A percentile compares a stretch with the other conserved stretches of the same genome.
Evolutionary conservation across 2,797 vertebrate genomes (phyloP).

Genomic region (Semaprochilodus insignis): DNA sequence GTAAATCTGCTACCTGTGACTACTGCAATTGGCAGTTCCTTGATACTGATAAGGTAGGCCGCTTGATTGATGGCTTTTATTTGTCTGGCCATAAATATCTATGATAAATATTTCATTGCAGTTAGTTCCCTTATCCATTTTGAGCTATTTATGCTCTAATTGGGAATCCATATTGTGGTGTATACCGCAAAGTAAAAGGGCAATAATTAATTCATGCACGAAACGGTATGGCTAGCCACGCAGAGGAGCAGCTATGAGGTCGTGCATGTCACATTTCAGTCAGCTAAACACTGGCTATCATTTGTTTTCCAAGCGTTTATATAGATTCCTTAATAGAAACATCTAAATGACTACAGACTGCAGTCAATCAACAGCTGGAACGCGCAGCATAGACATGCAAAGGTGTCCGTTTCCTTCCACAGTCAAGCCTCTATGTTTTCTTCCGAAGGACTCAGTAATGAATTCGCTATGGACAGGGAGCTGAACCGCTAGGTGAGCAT

Average conservation of each 20-base stretch:
- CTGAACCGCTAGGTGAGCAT: neutral
- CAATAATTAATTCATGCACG: constrained; percentile 80
- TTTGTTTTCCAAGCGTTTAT: neutral
- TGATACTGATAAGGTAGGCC: neutral
- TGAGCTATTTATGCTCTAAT: constrained; percentile 72
- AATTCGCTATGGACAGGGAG: neutral
- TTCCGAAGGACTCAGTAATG: neutral
- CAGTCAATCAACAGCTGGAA: neutral
- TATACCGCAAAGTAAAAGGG: constrained; percentile 75
- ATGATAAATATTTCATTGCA: constrained; percentile 76
- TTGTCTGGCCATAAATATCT: constrained; percentile 61
- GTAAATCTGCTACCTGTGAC: no score
- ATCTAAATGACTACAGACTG: neutral
- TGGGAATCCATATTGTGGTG: constrained; percentile 64
- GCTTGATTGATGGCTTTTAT: constrained; percentile 65
- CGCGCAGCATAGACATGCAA: neutral
- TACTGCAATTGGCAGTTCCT: neutral
- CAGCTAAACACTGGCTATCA: neutral
- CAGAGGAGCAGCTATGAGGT: constrained; percentile 54
- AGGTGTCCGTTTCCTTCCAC: neutral
- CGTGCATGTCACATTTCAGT: constrained; percentile 13
- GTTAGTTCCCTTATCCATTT: constrained; percentile 64
- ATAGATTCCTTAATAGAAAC: neutral
- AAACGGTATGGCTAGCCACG: constrained; percentile 71
- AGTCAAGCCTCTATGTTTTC: neutral